These are phyloP conservation scores for Caenorhabditis sp. DNA, from an alignment of 2,888 invertebrate genomes.

Conservation along the genomic window DNA sequence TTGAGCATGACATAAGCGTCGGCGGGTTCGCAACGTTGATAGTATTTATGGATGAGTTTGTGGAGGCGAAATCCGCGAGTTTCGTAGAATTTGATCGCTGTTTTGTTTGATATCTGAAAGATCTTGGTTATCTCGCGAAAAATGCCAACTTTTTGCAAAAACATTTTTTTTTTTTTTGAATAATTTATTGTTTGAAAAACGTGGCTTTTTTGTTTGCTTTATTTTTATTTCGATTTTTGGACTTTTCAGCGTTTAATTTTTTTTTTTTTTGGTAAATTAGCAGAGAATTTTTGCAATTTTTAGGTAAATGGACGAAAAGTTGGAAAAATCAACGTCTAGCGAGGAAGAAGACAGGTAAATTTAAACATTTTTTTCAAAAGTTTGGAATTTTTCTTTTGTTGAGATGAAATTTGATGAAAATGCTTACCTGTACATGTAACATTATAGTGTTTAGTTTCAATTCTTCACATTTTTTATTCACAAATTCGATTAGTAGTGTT, in stretches of 20 bases:
- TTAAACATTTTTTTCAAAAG: too few relatives aligned
- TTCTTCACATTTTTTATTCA: conserved; percentile 21
- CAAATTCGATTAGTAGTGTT: conserved; percentile 28
- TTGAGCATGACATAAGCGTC: conserved; percentile 40
- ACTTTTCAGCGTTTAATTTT: neutral
- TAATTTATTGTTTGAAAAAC: neutral
- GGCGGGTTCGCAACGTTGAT: conserved; percentile 35
- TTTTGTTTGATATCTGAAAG: conserved; percentile 33
- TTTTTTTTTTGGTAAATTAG: neutral
- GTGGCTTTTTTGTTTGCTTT: neutral
- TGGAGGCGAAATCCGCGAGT: conserved; percentile 31
- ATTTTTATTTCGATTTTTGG: neutral
- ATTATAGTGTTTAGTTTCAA: conserved; percentile 18
- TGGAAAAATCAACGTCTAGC: neutral
- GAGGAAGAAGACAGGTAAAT: neutral
- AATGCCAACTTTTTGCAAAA: too few relatives aligned
- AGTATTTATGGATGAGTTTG: conserved; percentile 21
- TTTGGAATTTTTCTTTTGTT: neutral
- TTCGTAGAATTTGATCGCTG: conserved; percentile 38
- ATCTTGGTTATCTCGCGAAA: neutral
- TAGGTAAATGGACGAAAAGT: neutral
- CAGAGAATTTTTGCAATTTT: too few relatives aligned
- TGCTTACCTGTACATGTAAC: conserved; percentile 42
- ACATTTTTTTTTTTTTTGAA: too few relatives aligned
- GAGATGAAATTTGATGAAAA: neutral